Conservation (phyloP, 1,140 invertebrate species). For the Drosophila santomea region DNA sequence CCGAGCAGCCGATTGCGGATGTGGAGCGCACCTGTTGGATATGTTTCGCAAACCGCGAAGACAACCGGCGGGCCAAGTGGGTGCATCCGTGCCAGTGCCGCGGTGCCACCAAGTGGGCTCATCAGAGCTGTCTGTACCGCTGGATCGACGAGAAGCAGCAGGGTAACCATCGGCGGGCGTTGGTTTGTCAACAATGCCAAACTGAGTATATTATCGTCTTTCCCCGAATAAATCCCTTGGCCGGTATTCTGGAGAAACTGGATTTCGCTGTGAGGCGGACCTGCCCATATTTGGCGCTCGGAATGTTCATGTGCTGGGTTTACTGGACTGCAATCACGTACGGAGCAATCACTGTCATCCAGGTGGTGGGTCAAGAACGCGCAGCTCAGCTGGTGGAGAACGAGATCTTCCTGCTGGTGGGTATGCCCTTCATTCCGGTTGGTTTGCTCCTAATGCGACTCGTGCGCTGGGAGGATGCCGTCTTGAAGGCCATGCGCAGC, state of each 20-base stretch:
- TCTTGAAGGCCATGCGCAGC: conserved; percentile 89
- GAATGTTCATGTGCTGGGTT: conserved; percentile 94
- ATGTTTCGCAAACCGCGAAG: conserved; percentile 97
- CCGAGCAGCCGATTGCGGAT: background rate
- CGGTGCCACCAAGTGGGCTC: conserved; percentile 97
- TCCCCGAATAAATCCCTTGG: conserved; percentile 88
- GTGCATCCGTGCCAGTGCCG: conserved; percentile 98
- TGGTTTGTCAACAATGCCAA: conserved; percentile 97
- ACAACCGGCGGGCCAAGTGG: conserved; percentile 94
- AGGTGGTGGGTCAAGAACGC: conserved; percentile 96
- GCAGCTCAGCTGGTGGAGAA: conserved; percentile 96
- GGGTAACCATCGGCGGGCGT: conserved; percentile 92
- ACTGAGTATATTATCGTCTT: conserved; percentile 97
- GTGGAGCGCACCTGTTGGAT: conserved; percentile 92
- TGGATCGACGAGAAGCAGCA: conserved; percentile 99
- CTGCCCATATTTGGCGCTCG: conserved; percentile 96
- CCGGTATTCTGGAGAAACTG: conserved; percentile 91
- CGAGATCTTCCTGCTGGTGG: conserved; percentile 93
- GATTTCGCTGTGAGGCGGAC: conserved; percentile 94
- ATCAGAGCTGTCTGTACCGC: conserved; percentile 96
- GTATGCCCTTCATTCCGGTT: conserved; percentile 96
- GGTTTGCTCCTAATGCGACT: conserved; percentile 94
- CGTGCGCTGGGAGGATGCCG: conserved; percentile 97
- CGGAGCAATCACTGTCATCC: conserved; percentile 94
- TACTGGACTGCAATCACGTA: conserved; percentile 99